Conservation (phyloP, 2,113 vertebrate genomes). For the Mystacornis crossleyi region DNA sequence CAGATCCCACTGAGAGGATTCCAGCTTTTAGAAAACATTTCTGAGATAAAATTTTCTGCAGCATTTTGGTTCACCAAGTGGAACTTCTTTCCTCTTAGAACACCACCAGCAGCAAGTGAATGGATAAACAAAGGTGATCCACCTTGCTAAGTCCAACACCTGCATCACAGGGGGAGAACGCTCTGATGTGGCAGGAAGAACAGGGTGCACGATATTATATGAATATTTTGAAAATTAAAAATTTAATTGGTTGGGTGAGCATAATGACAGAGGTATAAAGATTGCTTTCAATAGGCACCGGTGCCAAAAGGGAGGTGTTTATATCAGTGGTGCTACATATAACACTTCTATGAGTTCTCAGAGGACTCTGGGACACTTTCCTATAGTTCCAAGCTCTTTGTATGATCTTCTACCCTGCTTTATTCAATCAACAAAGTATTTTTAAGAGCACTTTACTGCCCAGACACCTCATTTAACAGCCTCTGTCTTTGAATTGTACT, state of each 20-base stretch:
- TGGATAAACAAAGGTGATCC: not conserved
- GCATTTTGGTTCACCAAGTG: not conserved
- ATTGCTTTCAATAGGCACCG: not conserved
- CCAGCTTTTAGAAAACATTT: not conserved
- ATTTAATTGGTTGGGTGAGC: not conserved
- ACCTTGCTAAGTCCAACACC: not conserved
- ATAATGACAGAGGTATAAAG: not conserved
- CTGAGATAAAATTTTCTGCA: not conserved
- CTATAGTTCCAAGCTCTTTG: not conserved
- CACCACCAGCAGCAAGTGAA: not conserved
- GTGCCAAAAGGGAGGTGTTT: not conserved
- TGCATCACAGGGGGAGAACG: fast-evolving
- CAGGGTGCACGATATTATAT: not conserved
- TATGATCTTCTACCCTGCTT: not conserved
- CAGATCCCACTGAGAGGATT: not conserved
- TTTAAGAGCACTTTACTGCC: not conserved
- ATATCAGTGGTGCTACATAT: not conserved
- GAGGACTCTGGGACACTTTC: not conserved
- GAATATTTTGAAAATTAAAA: not conserved
- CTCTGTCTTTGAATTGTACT: not conserved
- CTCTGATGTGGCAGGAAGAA: not conserved
- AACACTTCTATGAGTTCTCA: not conserved
- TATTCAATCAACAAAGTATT: not conserved
- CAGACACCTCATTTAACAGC: not conserved
- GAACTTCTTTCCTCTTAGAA: not conserved